Evolutionary conservation across 2,113 vertebrate species (phyloP).

Genomic region (Rhabdornis inornatus): DNA sequence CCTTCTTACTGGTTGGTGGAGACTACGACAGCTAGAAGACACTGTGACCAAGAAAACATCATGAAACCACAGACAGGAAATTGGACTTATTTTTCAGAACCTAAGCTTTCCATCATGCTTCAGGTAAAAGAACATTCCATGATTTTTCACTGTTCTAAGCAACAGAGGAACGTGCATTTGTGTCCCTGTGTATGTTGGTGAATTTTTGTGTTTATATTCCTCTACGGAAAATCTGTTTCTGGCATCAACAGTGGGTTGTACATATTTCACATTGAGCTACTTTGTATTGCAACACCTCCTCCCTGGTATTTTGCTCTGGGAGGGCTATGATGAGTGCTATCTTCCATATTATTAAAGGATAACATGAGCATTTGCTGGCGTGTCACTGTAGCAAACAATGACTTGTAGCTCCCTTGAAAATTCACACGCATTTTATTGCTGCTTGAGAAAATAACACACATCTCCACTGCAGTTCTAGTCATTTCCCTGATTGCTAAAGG

Average conservation of each 20-base stretch:
- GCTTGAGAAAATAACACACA: constrained; percentile 34
- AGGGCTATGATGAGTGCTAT: not conserved
- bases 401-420: constrained; percentile 38
- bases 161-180: not conserved
- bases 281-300: not conserved
- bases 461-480: not conserved
- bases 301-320: not conserved
- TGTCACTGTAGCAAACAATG: constrained; percentile 33
- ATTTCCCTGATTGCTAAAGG: constrained; percentile 46
- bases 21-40: no score
- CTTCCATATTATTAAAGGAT: constrained; percentile 17
- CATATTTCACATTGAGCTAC: not conserved
- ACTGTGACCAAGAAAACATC: not conserved
- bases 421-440: constrained; percentile 17
- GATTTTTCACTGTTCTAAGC: not conserved
- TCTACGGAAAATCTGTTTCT: not conserved
- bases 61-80: not conserved
- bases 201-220: not conserved
- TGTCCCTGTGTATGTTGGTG: not conserved
- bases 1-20: no score
- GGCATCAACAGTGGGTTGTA: not conserved
- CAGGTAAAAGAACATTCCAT: not conserved
- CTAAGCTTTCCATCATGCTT: not conserved
- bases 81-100: not conserved
- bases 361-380: not conserved